Conservation (phyloP, 1,140 invertebrate genomes). For the Polypedilum pembai region DNA sequence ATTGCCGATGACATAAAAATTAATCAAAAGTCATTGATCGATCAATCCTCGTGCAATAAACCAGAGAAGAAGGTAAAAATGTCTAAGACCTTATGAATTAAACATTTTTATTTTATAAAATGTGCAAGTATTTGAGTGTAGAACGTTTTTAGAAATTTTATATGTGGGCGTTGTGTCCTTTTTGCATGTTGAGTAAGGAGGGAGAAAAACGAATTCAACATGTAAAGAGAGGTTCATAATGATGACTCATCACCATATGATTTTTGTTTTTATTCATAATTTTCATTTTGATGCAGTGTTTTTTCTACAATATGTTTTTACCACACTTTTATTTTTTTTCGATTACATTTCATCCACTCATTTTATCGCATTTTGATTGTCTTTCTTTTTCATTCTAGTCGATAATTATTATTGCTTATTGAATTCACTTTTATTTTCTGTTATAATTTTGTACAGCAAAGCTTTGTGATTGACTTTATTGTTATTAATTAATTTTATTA, state of each 20-base stretch:
- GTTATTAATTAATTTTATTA: background rate
- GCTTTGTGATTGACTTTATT: slow-evolving; percentile 12
- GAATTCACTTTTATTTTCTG: background rate
- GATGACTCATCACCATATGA: slow-evolving; percentile 20
- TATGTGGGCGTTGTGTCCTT: slow-evolving; percentile 1
- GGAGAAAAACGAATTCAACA: slow-evolving; percentile 24
- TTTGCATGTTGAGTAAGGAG: background rate
- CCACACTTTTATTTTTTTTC: background rate
- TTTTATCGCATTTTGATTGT: background rate
- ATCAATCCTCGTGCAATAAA: background rate
- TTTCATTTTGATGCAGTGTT: background rate
- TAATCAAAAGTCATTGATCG: slow-evolving; percentile 18
- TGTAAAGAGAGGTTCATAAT: background rate
- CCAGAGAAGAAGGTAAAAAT: background rate
- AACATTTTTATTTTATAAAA: background rate
- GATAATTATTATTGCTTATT: slow-evolving; percentile 14
- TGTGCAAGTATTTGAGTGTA: background rate
- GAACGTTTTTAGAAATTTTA: background rate
- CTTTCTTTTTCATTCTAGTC: background rate
- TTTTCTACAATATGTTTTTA: background rate
- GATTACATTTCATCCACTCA: background rate
- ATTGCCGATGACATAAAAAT: slow-evolving; percentile 11
- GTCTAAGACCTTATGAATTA: background rate
- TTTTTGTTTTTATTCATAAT: slow-evolving; percentile 18
- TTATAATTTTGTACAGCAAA: background rate